Evolutionary conservation across 2,797 vertebrate species (phyloP), one percentile per base, ranked within the genome.

Genomic region (Mus spretus): DNA sequence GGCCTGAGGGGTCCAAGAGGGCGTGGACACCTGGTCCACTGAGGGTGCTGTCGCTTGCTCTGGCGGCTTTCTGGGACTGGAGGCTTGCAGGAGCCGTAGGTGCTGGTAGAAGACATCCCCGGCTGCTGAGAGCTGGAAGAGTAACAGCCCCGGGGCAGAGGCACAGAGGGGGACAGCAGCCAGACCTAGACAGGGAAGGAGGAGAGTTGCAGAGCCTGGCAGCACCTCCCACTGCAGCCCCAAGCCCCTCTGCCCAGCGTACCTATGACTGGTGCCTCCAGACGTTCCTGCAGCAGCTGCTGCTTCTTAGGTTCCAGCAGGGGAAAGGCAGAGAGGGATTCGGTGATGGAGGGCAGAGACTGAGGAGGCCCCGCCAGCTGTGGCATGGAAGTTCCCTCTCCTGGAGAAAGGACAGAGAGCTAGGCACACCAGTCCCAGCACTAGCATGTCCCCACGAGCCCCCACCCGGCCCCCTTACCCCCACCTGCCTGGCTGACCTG

Each of bases 41-140:
- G 13, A 24, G 1, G 40, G 15, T 14, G 8, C 8, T 8, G 61
- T 15, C 0, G 2, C 83, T 0, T 86, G 61, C 9, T 92, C 19
- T 0, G 97, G 91, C 55, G 50, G 19, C 89, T 63, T 0, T 11
- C 93, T 0, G 3, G 70, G 15, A 89, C 74, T 9, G 22, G 40
- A 20, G 53, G 89, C 6, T 13, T 28, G 0, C n/a, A 4, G 97
- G 67, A 96, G n/a, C 20, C 77, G 65, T 1, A 99, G 98, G 12
- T 95, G 97, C 98, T 99, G 99, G 93, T 98, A 99, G 98, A 99
- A 99, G 75, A 99, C 1, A 3, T 99, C 99, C 7, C 99, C 99
- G 0, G 98, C 98, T 15, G 99, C 98, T 0, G 99, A 99, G 2
- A 99, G 98, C 89, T 99, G 99, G 47, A 99, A 98, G 89, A 99